A percentile compares a stretch with the other conserved stretches of the same genome.
Evolutionary conservation across 2,113 vertebrate genomes (phyloP).

Genomic region (Nibea coibor): DNA sequence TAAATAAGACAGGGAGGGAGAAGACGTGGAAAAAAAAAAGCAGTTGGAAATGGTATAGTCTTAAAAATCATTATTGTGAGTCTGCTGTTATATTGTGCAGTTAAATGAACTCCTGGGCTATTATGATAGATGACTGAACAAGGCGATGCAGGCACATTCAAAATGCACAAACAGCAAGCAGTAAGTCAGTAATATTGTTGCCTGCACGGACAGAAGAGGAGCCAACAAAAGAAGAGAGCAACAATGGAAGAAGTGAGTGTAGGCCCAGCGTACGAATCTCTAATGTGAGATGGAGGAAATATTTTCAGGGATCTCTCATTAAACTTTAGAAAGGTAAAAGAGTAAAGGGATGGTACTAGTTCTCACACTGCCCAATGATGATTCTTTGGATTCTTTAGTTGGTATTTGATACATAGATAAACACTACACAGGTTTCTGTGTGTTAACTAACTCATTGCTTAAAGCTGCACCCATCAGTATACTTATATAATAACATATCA

Average conservation of each 20-base stretch:
- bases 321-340: neutral
- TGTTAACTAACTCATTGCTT: neutral
- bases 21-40: neutral
- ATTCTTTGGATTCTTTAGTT: too few species aligned
- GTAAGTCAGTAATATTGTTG: neutral
- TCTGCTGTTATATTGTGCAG: neutral
- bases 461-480: neutral
- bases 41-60: neutral
- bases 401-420: neutral
- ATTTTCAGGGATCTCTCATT: neutral
- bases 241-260: neutral
- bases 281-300: neutral
- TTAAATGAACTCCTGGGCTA: neutral
- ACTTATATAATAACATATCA: neutral
- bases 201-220: neutral
- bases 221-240: neutral
- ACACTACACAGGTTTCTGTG: neutral
- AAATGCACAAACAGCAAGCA: neutral
- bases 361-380: neutral
- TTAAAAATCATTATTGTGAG: neutral
- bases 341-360: neutral
- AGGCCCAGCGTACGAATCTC: neutral
- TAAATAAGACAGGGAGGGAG: neutral
- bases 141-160: neutral
- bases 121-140: neutral